Base-by-base conservation (phyloP, 2,113 vertebrate genomes). In the Coreoperca whiteheadi region DNA sequence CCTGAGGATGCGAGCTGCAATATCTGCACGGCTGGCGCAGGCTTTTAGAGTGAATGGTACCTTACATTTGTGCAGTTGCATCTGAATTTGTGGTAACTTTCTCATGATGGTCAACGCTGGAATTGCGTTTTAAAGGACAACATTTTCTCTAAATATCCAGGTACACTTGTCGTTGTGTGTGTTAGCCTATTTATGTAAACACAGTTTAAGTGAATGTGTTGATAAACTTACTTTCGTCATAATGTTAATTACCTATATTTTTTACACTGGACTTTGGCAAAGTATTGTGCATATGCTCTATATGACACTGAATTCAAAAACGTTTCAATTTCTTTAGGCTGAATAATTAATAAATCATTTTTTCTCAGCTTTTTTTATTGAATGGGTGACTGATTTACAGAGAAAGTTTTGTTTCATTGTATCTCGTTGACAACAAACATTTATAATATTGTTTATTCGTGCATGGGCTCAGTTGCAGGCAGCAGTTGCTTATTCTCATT, bases 401-500 rank as follows among this genome's bases (percentile, higher is more conserved):
- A 5, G 0, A 37, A 60, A 3, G 2, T 20, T 60, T 43, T 16
- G 18, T 46, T 46, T 48, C 0, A 6, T 57, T 66, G 8, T 8
- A 50, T 65, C 25, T 30, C 61, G 15, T 39, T 70, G 2, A 67
- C 37, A 71, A 79, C 48, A 48, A 34, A 73, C 46, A 15, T 48
- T 69, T 41, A 64, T 56, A 50, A 63, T 64, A 68, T 67, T 84
- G 72, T 84, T 72, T 86, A 77, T 80, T 73, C 10, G 23, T 57
- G 65, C 50, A 72, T 67, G 28, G 84, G 88, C 88, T 92, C 88
- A 90, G 59, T 92, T 86, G 88, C 91, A 91, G 71, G 80, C 89
- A 88, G 84, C 88, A 88, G 82, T 93, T 90, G 90, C 87, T 94
- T 91, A 93, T 91, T 92, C 89, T 93, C 84, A 88, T 87, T 87